Conservation (phyloP, 2,113 vertebrate genomes). For the Oncorhynchus masou region DNA sequence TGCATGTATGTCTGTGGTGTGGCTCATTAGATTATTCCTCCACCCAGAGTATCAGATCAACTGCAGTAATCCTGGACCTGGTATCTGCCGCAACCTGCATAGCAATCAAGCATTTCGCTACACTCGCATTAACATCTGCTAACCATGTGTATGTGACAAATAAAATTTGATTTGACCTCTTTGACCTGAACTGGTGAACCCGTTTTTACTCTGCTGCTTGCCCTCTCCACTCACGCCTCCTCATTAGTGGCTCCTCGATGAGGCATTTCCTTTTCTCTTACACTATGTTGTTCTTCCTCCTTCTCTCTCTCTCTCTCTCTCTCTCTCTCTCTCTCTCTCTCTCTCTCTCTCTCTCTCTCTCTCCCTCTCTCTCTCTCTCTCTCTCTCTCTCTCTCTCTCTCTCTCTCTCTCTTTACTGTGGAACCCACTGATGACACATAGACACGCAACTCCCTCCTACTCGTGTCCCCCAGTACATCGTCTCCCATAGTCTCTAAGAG, state of each 20-base stretch:
- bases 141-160: too few species aligned
- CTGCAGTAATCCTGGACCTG: conserved; percentile 48
- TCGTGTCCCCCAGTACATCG: conserved; percentile 31
- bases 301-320: not conserved
- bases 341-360: too few species aligned
- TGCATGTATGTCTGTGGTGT: conserved; percentile 30
- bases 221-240: conserved; percentile 39
- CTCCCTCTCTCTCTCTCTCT: too few species aligned
- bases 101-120: too few species aligned
- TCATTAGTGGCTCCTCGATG: conserved; percentile 65
- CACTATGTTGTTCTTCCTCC: too few species aligned
- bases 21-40: conserved; percentile 58
- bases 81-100: conserved; percentile 62
- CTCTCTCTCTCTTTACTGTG: conserved; percentile 3
- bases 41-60: conserved; percentile 48
- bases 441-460: conserved; percentile 38
- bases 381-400: too few species aligned
- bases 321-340: not conserved
- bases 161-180: too few species aligned
- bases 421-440: conserved; percentile 2
- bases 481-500: conserved; percentile 26
- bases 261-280: not conserved
- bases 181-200: conserved; percentile 50
- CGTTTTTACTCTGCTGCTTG: conserved; percentile 44
- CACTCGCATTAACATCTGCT: too few species aligned